Percentiles rank a stretch among this genome's conserved stretches.
These are phyloP conservation scores for Dicrurus megarhynchus DNA, from an alignment of 2,113 vertebrate species.

Conservation along the genomic window DNA sequence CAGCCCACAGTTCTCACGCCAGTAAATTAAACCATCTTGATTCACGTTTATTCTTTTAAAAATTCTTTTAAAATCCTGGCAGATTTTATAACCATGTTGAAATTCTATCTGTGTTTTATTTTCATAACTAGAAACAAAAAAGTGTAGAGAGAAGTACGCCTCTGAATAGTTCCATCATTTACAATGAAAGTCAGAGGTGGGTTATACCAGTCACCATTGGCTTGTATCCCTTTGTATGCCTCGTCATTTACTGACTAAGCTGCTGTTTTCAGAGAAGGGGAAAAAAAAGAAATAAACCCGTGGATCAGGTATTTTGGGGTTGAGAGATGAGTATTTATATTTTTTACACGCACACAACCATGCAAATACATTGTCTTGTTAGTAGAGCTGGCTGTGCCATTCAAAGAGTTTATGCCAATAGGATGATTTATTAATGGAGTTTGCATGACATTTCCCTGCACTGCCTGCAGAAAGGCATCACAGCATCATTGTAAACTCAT, in stretches of 20 bases:
- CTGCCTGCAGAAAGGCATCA: constrained; percentile 2
- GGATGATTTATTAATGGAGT: constrained; percentile 43
- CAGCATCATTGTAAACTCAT: background rate
- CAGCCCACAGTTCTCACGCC: background rate
- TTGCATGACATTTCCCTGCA: constrained; percentile 22
- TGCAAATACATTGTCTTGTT: background rate
- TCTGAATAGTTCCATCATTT: background rate
- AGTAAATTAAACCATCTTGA: background rate
- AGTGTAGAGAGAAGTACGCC: background rate
- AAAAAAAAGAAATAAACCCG: background rate
- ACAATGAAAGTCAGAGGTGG: background rate
- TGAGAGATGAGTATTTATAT: background rate
- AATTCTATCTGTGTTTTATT: background rate
- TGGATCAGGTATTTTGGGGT: background rate
- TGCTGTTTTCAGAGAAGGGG: background rate
- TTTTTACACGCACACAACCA: background rate
- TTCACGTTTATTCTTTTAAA: background rate
- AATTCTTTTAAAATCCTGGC: background rate
- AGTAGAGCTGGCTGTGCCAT: background rate
- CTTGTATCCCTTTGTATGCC: background rate
- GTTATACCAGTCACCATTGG: background rate
- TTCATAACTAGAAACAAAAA: background rate
- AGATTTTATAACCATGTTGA: background rate
- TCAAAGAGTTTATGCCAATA: background rate
- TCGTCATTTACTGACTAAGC: background rate